Evolutionary conservation across 2,797 vertebrate genomes (phyloP), one percentile per base, ranked within the genome.

Genomic region (Manis pentadactyla): DNA sequence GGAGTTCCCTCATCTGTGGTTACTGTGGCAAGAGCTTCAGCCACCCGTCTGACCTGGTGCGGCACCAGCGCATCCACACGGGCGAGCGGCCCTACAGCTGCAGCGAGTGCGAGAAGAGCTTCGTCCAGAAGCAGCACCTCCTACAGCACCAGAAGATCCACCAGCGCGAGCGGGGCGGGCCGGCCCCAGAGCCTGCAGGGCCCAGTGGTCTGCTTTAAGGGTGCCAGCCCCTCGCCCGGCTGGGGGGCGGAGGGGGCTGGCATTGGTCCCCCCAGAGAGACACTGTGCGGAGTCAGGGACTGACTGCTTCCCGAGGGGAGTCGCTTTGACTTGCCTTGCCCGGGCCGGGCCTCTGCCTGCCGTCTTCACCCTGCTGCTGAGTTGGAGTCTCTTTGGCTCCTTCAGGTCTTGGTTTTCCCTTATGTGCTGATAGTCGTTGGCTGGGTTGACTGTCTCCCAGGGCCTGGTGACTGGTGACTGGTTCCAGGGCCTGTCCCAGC

Each of bases 11-110:
- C 14, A 94, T 93, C 55, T 98, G 98, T 12, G 97, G 96, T 0
- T 98, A 97, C 91, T 98, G 98, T 0, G 98, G 98, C 93, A 98
- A 98, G 97, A 97, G 86, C 90, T 98, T 98, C 96, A 98, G 96
- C 94, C 96, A 98, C 49, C 98, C 98, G 0, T 98, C 97, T 0
- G 97, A 97, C 1, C 97, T 98, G 46, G 85, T 95, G 82, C 89
- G 97, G 23, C 98, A 98, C 49, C 98, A 97, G 95, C 97, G 98
- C 73, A 98, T 98, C 97, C 98, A 98, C 95, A 98, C 97, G 0
- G 98, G 97, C 0, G 98, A 98, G 95, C 93, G 97, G 92, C 98
- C 98, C 0, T 98, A 98, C 82, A 84, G 96, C 1, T 98, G 98
- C 78, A 12, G 83, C 0, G 95, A 98, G 89, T 98, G 98, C 0